These are phyloP conservation scores for Cheilosia impressa DNA, from an alignment of 2,888 invertebrate species.

Conservation along the genomic window DNA sequence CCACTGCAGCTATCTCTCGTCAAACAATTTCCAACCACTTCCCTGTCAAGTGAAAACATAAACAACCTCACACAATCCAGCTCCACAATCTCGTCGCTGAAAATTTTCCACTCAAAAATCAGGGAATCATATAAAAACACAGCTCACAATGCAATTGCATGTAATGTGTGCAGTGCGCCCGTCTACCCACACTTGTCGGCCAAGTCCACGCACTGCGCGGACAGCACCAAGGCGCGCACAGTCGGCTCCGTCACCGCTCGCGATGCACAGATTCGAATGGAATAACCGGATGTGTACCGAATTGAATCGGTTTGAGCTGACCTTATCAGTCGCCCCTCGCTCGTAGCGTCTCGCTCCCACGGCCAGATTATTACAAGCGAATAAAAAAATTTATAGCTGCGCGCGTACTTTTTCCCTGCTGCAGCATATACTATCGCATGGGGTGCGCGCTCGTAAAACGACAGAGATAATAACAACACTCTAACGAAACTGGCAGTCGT, in stretches of 20 bases:
- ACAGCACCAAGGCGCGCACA: background rate
- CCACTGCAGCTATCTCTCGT: background rate
- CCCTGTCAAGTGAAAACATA: conserved; percentile 13
- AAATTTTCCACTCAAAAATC: conserved; percentile 44
- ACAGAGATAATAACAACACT: conserved; percentile 30
- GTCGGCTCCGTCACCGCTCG: background rate
- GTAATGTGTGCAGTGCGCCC: background rate
- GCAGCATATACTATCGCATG: conserved; percentile 31
- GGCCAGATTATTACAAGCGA: conserved; percentile 32
- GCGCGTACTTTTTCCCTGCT: conserved; percentile 30
- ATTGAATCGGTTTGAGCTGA: conserved; percentile 61
- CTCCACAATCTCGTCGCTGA: conserved; percentile 26
- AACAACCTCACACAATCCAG: background rate
- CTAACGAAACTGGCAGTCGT: conserved; percentile 20
- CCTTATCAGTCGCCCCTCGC: conserved; percentile 41
- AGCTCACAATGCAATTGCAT: conserved; percentile 29
- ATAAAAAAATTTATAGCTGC: conserved; percentile 41
- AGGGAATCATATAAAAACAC: conserved; percentile 1
- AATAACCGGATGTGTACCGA: conserved; percentile 53
- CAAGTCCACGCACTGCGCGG: background rate
- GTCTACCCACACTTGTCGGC: conserved; percentile 14
- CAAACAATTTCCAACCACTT: background rate
- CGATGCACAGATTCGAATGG: conserved; percentile 24
- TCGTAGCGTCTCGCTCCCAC: background rate
- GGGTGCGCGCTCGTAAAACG: background rate